Evolutionary conservation across 2,888 invertebrate species (phyloP), one percentile per base, ranked within the genome.

Genomic region (Nipponacmea schrenckii): DNA sequence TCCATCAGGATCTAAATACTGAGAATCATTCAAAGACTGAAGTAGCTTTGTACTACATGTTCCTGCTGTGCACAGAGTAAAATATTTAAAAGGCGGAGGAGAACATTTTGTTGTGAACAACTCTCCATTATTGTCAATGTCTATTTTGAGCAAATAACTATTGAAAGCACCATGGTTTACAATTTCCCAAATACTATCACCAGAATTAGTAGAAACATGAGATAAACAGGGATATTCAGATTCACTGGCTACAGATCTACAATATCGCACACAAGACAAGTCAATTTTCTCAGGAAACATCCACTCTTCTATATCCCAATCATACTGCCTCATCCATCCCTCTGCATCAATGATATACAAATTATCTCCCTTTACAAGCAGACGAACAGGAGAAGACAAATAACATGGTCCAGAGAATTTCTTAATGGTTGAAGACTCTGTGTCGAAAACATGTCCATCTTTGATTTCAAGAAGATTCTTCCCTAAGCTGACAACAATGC

Each of bases 321-420:
- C 26, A 56, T 69, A 64, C n/a, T 48, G 62, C 14, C 72, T 39
- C 20, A 62, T 66, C 67, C 50, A 46, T n/a, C 74, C 71, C 10
- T 72, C 69, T 0, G 69, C 74, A 45, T 74, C 74, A 24, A 74
- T 63, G 27, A 71, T 64, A 68, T 65, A 64, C 20, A 74, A 27
- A 2, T 63, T 67, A 15, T 63, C 72, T 20, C 67, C 68, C 12
- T 27, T 64, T 39, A 74, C 74, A 64, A 74, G 39, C 46, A 74
- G 20, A 3, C 74, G 69, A 15, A 69, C 62, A 0, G 74, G 74
- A 14, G 74, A 74, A 17, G 71, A 69, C 27, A 67, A 67, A 67
- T 67, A 74, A 27, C 63, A 67, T 12, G 62, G 63, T 17, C 69
- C 74, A 15, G 46, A n/a, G 27, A 74, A 74, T 62, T 71, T 71